Base-by-base conservation (phyloP, 2,113 vertebrate genomes). In the Rhinolophus ferrumequinum region DNA sequence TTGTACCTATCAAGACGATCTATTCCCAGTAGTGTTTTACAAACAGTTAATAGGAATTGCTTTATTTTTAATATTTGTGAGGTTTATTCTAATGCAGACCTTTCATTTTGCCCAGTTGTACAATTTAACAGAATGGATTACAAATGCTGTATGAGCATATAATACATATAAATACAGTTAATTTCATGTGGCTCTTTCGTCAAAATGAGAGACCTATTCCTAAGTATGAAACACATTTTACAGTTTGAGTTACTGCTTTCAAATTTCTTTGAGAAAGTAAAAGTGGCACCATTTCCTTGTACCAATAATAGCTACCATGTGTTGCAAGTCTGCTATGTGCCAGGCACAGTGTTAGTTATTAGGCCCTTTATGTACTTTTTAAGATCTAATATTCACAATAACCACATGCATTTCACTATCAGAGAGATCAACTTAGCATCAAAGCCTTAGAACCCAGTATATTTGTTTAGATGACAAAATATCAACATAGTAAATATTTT, bases 41-140 rank as follows among this genome's bases (percentile, higher is more conserved):
- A 93, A 50, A 64, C 64, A 73, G 21, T 77, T 82, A 90, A 47
- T 69, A 41, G 41, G 12, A 67, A 58, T 76, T 88, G 38, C 54
- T 75, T 92, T 90, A 64, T 77, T 90, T 94, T 79, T 11, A 60
- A 80, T 84, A 85, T 96, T 88, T 88, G 2, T 84, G 72, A 80
- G 67, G 62, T 95, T 90, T 84, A 76, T 47, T 18, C 12, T 92
- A 66, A 90, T 73, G 81, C 50, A 90, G 44, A 16, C 15, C 58
- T 93, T 88, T 85, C 3, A 56, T 93, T 93, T 93, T 91, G 15
- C 24, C 38, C 38, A 92, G 50, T 70, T 90, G 56, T 75, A 44
- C n/a, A 66, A 3, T 52, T 89, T 81, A 62, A 77, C 30, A n/a
- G 38, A 41, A 44, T 81, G 28, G 77, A 72, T 96, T 92, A 62